Evolutionary conservation across 2,797 vertebrate species (phyloP), one percentile per base, ranked within the genome.

Genomic region (Pseudopleuronectes americanus): DNA sequence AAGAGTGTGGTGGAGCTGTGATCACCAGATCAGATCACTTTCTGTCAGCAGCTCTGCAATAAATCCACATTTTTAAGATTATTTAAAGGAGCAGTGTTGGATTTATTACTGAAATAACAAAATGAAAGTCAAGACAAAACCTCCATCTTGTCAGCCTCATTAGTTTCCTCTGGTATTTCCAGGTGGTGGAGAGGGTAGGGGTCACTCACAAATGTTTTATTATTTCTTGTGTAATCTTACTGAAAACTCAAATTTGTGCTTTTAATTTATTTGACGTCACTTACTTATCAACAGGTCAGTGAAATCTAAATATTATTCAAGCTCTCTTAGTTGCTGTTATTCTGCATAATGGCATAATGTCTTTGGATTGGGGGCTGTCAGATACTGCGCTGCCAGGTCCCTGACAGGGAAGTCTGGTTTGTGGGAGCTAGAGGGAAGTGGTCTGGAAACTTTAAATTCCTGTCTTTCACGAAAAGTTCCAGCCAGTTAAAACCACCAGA

Each of bases 391-490:
- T 38, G 57, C 52, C 52, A 48, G 0, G 7, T 33, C 57, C 48
- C 16, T 49, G 43, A 56, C 33, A 62, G 26, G 2, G 28, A 57
- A 63, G 51, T 57, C 56, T 48, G 62, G 43, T 61, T 67, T 68
- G 47, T 59, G 54, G 53, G 26, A 77, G 51, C 47, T 16, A 57
- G 48, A 57, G 53, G n/a, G 51, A 74, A 53, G 24, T 16, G 26
- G 2, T 71, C 52, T 71, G 52, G 56, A 69, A 80, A 68, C 14
- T 57, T 6, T 28, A 75, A 65, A 57, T 19, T 57, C 36, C n/a
- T 33, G 22, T 26, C 31, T 61, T 48, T 43, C 19, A 57, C 14
- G 43, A 61, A 56, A 53, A 53, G 38, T 22, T 45, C 55, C 45
- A 61, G 22, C 23, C 21, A 38, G 65, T 28, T 54, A 22, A 62